Evolutionary conservation across 2,888 invertebrate species (phyloP), one percentile per base, ranked within the genome.

Genomic region (Epinotia demarniana): DNA sequence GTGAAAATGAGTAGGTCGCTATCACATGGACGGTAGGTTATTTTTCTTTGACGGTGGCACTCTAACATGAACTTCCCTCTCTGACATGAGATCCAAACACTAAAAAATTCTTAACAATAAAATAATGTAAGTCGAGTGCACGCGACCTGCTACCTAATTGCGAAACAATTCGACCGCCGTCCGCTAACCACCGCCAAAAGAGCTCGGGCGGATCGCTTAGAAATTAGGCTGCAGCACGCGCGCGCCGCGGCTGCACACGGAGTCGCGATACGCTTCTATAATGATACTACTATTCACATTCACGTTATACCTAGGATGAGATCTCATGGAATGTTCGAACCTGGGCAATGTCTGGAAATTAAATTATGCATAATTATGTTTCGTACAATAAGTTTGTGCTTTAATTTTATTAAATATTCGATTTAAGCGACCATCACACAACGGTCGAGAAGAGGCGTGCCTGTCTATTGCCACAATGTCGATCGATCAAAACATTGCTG

Each of bases 311-410:
- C 58, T 68, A 69, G 61, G 33, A 71, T 53, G 66, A 53, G 66
- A 75, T 75, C 71, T 57, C 66, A 49, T 55, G 71, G 75, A 75
- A 75, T 75, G 71, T 33, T 43, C 60, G 33, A 49, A n/a, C 49
- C 27, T 16, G 13, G 27, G 46, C 33, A 39, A 62, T 62, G 33
- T 3, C 12, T 27, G 6, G 5, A 18, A 16, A n/a, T n/a, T n/a
- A n/a, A 43, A n/a, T 16, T 23, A 64, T 39, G 9, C 39, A 9
- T 39, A 39, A 9, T 23, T 66, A 16, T 23, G 12, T 49, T 13
- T 46, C n/a, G 3, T 39, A 39, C 39, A 39, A 39, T 9, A 39
- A 39, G 39, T 16, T 33, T 33, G n/a, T 61, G 60, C 60, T 60
- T 23, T 12, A 61, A n/a, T 13, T 23, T 12, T 33, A n/a, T 13